These are phyloP conservation scores for Protophormia terraenovae DNA, from an alignment of 2,888 invertebrate species.

Conservation along the genomic window DNA sequence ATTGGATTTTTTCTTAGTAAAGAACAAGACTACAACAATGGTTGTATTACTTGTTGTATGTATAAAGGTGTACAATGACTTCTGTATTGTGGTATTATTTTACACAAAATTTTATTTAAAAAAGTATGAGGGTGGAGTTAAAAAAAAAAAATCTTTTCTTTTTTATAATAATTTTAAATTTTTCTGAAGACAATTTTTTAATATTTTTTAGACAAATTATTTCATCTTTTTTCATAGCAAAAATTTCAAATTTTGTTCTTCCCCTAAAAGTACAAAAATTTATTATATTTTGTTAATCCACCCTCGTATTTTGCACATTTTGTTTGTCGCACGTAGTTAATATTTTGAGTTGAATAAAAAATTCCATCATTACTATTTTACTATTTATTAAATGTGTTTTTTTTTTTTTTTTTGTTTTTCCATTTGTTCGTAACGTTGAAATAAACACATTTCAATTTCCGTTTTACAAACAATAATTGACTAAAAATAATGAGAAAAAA, in stretches of 20 bases:
- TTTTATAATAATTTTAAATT: too few species aligned
- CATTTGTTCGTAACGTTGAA: slow-evolving; percentile 19
- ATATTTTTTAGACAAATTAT: too few species aligned
- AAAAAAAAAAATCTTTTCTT: too few species aligned
- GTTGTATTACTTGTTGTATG: neutral
- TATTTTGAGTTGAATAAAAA: neutral
- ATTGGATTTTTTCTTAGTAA: neutral
- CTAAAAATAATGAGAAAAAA: slow-evolving; percentile 50
- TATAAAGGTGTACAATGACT: neutral
- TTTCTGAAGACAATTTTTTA: too few species aligned
- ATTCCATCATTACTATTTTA: slow-evolving; percentile 29
- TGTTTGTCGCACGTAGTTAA: neutral
- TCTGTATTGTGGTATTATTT: neutral
- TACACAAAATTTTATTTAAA: neutral
- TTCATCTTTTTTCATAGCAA: too few species aligned
- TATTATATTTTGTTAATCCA: neutral
- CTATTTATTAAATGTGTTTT: slow-evolving; percentile 8
- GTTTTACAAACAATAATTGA: slow-evolving; percentile 59
- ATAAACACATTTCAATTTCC: slow-evolving; percentile 65
- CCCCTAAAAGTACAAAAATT: too few species aligned
- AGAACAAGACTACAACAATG: neutral
- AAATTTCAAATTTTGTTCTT: too few species aligned
- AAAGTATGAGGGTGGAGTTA: neutral
- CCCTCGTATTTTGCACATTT: neutral
- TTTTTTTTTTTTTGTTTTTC: slow-evolving; percentile 3